Evolutionary conservation across 30 jellyfish, hydroid and myxozoan species (phyloP).

Genomic region (Pelagia noctiluca): DNA sequence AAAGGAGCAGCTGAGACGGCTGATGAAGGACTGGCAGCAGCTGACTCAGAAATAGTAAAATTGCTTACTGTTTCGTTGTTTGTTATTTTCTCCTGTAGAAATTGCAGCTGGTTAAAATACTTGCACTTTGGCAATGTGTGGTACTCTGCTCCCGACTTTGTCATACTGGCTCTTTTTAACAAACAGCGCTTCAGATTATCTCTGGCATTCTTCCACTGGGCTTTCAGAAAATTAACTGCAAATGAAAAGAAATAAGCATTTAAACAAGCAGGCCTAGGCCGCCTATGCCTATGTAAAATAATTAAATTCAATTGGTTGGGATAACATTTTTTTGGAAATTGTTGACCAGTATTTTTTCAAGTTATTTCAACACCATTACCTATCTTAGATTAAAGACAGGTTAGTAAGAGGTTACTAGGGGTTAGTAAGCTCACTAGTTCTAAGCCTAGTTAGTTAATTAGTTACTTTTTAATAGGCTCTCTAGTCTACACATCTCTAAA

Average conservation of each 20-base stretch:
- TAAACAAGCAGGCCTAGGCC: not conserved
- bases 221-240: constrained; percentile 1
- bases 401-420: too few relatives aligned
- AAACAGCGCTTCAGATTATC: not conserved
- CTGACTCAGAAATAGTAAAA: not conserved
- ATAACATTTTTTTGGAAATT: too few relatives aligned
- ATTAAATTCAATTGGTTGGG: not conserved
- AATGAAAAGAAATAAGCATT: not conserved
- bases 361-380: too few relatives aligned
- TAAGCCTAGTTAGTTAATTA: not conserved
- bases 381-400: too few relatives aligned
- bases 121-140: constrained; percentile 16
- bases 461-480: not conserved
- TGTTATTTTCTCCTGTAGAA: not conserved
- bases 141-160: constrained; percentile 14
- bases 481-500: not conserved
- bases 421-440: too few relatives aligned
- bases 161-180: constrained; percentile 7
- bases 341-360: too few relatives aligned
- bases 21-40: constrained; percentile 2
- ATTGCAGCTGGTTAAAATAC: not conserved
- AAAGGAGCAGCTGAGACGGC: not conserved
- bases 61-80: not conserved
- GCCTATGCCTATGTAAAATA: not conserved
- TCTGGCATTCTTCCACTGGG: too few relatives aligned